phyloP scores from a whole-genome alignment of 2,113 vertebrate species.

The Thunnus maccoyii region DNA sequence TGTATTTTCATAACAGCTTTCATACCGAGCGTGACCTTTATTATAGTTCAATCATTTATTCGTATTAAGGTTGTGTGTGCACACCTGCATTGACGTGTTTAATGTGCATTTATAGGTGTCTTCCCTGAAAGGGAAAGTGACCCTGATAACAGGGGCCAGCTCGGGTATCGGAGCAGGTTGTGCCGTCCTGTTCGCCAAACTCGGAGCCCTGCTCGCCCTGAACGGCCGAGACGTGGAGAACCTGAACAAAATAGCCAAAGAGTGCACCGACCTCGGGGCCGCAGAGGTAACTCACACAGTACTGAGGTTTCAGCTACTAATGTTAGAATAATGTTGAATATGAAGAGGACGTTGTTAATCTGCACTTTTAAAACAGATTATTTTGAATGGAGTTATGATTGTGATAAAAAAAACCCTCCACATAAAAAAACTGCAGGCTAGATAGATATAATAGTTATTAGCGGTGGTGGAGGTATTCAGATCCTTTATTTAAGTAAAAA shows the following conservation, averaged over 20 bases:
- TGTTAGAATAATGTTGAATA: too few species aligned
- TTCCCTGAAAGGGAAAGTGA: conserved; percentile 84
- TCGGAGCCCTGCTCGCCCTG: conserved; percentile 84
- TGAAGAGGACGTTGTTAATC: too few species aligned
- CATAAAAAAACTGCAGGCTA: too few species aligned
- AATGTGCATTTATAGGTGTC: conserved; percentile 66
- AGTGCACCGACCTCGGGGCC: conserved; percentile 75
- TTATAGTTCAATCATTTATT: rapidly evolving
- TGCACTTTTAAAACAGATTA: too few species aligned
- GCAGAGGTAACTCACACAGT: conserved; percentile 64
- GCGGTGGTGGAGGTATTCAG: too few species aligned
- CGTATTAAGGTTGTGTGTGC: not conserved
- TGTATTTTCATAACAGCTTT: not conserved
- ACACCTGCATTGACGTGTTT: not conserved
- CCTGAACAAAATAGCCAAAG: conserved; percentile 75
- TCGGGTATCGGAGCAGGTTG: conserved; percentile 87
- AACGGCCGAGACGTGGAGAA: conserved; percentile 86
- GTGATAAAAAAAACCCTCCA: too few species aligned
- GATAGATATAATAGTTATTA: too few species aligned
- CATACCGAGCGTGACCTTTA: not conserved
- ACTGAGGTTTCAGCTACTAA: too few species aligned
- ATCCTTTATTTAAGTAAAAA: too few species aligned
- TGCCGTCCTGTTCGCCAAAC: conserved; percentile 83
- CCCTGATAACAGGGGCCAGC: conserved; percentile 87
- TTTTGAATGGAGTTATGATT: too few species aligned